Base-by-base conservation (phyloP, 2,797 vertebrate genomes). In the Enoplosus armatus region DNA sequence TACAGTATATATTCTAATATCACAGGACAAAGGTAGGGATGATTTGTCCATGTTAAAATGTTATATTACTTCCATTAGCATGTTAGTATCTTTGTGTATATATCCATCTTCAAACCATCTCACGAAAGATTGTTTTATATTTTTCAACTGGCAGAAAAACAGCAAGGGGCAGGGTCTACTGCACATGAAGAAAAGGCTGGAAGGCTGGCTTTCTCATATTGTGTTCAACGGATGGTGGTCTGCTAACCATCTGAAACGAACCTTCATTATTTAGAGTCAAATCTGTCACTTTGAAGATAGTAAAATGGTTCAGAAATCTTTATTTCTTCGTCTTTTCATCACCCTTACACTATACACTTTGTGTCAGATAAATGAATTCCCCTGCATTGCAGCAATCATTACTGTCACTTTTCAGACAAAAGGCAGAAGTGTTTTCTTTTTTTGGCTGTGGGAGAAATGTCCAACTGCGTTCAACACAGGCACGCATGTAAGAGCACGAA, bases 361-460 rank as follows among this genome's bases (percentile, higher is more conserved):
- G 63, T 54, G 31, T 70, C 39, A 77, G 45, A 72, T 74, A 66
- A 61, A 75, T 85, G 1, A 74, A 75, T 80, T 76, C 43, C 24
- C 26, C 77, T 77, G 74, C 78, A 75, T 54, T 59, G 50, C 48
- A 79, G 72, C 48, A 14, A 72, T 77, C 69, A 80, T 80, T 84
- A 55, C 66, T 62, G 78, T 81, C 61, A 74, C 74, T 76, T 79
- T 77, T 79, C 62, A 78, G 50, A 87, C 82, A 83, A 82, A n/a
- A 86, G 22, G 60, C 70, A 66, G 22, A 22, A 27, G 26, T 14
- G 37, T 48, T 5, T 63, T 51, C n/a, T n/a, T 33, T 50, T 35
- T 35, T 51, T 48, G 8, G 27, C 20, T 18, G 14, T 22, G 26
- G 8, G 68, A 48, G 20, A 66, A 47, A 53, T 29, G 35, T 55